These are phyloP conservation scores for Stomatorhinus ivindoensis DNA, from an alignment of 2,113 vertebrate species.

Conservation along the genomic window DNA sequence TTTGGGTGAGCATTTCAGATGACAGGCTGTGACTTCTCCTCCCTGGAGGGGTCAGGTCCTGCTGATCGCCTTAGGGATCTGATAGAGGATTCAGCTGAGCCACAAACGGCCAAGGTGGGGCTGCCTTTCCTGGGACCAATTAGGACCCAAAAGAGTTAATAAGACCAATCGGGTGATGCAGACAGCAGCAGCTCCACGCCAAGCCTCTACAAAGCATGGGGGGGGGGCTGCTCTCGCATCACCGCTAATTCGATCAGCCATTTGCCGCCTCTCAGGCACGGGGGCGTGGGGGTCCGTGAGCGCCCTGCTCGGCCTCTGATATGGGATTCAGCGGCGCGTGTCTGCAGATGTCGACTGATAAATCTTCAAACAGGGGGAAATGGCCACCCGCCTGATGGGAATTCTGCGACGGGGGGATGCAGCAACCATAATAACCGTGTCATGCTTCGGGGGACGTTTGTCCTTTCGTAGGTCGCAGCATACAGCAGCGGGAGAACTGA, in stretches of 20 bases:
- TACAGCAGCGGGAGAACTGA: not conserved
- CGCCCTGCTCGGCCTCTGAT: not conserved
- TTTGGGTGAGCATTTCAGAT: not conserved
- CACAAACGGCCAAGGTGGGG: not conserved
- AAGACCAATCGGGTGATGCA: not conserved
- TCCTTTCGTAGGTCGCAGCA: not conserved
- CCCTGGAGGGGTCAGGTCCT: not conserved
- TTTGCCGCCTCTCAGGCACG: not conserved
- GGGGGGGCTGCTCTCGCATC: not conserved
- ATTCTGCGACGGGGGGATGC: not conserved
- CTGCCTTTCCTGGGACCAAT: not conserved
- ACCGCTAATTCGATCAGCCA: not conserved
- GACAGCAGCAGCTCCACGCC: not conserved
- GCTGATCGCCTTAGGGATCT: not conserved
- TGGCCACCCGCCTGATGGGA: not conserved
- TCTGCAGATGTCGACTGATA: not conserved
- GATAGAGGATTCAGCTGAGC: not conserved
- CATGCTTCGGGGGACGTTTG: not conserved
- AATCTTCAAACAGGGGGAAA: not conserved
- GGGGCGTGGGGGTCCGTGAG: not conserved
- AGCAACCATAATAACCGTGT: not conserved
- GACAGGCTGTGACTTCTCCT: not conserved
- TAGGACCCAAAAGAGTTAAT: not conserved
- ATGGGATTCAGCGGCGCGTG: not conserved
- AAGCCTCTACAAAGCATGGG: not conserved